phyloP scores from a whole-genome alignment of 2,113 vertebrate species.

The Eclectus roratus region DNA sequence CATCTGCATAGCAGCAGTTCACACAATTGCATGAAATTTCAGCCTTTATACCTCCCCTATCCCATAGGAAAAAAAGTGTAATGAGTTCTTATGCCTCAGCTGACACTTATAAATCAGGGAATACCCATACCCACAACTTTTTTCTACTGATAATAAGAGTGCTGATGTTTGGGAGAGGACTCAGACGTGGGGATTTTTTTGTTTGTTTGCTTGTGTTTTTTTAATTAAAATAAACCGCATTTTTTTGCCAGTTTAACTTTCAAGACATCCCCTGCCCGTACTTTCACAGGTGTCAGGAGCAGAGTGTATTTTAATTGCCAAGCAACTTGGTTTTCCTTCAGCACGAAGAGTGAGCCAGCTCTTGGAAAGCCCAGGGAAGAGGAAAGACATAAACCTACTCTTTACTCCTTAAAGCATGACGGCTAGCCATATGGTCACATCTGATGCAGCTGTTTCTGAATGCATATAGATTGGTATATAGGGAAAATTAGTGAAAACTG shows the following conservation, averaged over 20 bases:
- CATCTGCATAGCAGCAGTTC: background rate
- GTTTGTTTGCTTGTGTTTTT: too few species aligned
- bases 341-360: background rate
- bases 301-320: background rate
- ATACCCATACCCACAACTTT: background rate
- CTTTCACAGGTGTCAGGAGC: background rate
- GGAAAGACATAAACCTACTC: background rate
- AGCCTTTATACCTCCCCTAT: background rate
- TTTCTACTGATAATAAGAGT: background rate
- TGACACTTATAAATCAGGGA: background rate
- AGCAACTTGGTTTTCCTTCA: background rate
- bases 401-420: background rate
- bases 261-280: background rate
- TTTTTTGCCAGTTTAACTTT: background rate
- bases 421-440: background rate
- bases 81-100: background rate
- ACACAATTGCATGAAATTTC: background rate
- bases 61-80: background rate
- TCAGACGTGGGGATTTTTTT: background rate
- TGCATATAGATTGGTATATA: accelerated
- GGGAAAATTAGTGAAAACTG: background rate
- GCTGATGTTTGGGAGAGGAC: background rate
- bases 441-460: background rate
- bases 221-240: background rate
- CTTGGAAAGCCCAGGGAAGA: background rate